Percentiles rank a stretch among this genome's conserved stretches.
Evolutionary conservation across 2,888 invertebrate genomes (phyloP).

Genomic region (Tachina fera): DNA sequence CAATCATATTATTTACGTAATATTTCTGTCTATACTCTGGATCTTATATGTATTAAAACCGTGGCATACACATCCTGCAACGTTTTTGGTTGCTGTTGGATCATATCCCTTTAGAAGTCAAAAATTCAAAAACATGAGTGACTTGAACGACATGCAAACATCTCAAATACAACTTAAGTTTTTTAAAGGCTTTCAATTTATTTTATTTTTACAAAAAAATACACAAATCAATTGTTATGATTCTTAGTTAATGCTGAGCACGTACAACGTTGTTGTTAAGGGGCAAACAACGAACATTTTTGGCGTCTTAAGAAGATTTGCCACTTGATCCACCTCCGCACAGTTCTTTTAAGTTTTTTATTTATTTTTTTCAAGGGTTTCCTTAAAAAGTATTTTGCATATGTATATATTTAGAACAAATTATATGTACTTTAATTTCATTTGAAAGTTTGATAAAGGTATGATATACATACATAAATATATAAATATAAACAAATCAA

Average conservation of each 20-base stretch:
- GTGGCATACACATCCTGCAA: not conserved
- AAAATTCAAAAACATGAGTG: not conserved
- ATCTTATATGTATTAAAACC: too few relatives aligned
- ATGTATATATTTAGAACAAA: not conserved
- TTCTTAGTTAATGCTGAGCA: constrained; percentile 22
- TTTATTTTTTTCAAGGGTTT: not conserved
- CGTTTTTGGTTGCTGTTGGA: not conserved
- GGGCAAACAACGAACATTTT: not conserved
- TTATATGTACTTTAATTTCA: not conserved
- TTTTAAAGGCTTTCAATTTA: not conserved
- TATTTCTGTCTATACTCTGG: not conserved
- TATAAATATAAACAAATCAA: not conserved
- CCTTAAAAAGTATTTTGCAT: not conserved
- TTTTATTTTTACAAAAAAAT: not conserved
- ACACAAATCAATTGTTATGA: not conserved
- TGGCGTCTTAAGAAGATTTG: not conserved
- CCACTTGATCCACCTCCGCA: not conserved
- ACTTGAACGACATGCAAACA: not conserved
- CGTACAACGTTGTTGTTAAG: constrained; percentile 19
- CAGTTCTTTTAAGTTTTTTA: not conserved
- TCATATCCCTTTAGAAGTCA: not conserved
- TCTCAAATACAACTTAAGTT: not conserved
- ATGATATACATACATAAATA: not conserved
- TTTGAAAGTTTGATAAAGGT: not conserved
- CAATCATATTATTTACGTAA: not conserved